A percentile compares a stretch with the other conserved stretches of the same genome.
Conservation (phyloP, 2,797 vertebrate species). For the Peromyscus eremicus region DNA sequence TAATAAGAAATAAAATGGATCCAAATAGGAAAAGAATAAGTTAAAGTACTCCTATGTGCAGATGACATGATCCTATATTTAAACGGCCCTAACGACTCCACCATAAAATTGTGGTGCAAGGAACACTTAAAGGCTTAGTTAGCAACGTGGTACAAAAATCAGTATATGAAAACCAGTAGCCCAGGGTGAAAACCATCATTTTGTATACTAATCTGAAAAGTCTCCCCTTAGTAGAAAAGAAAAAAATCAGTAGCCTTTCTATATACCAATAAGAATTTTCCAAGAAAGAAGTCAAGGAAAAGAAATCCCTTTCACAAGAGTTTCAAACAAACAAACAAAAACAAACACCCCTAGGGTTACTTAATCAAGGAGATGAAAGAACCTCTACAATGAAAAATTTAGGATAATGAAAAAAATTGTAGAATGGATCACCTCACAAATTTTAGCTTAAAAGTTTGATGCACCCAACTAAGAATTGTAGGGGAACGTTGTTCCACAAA, state of each 20-base stretch:
- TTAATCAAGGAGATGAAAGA: not conserved
- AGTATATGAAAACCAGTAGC: not conserved
- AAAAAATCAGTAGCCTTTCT: not conserved
- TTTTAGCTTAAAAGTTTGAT: slow-evolving; percentile 13
- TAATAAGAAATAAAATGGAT: not conserved
- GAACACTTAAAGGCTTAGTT: not conserved
- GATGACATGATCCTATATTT: not conserved
- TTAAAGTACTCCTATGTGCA: not conserved
- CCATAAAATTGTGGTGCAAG: not conserved
- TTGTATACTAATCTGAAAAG: not conserved
- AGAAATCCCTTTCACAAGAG: not conserved
- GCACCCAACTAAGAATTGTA: not conserved
- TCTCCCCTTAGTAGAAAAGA: not conserved
- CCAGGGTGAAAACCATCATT: not conserved
- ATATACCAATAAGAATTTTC: not conserved
- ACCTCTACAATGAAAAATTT: not conserved
- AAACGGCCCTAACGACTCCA: not conserved
- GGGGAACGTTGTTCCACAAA: not conserved
- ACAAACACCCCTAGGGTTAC: not conserved
- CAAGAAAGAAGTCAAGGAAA: not conserved
- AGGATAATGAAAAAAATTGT: not conserved
- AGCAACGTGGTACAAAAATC: not conserved
- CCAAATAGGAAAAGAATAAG: not conserved
- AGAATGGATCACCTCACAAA: not conserved
- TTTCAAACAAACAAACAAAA: not conserved